phyloP scores from a whole-genome alignment of 1,140 invertebrate genomes.

The Drosophila suzukii region DNA sequence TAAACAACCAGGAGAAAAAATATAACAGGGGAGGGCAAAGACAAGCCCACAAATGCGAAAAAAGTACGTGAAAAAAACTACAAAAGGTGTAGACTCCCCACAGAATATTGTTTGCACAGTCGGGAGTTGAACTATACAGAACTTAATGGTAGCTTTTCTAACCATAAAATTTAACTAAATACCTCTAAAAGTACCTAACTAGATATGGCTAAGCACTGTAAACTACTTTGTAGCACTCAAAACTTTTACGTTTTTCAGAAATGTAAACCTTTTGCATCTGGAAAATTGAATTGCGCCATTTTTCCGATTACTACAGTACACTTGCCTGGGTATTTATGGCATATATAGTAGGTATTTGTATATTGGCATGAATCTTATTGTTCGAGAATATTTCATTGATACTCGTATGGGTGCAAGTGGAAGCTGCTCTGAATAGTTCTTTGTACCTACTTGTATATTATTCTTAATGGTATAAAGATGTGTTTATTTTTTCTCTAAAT shows the following conservation, averaged over 20 bases:
- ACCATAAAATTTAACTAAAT: background rate
- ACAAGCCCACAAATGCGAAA: slow-evolving; percentile 3
- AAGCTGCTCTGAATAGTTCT: slow-evolving; percentile 5
- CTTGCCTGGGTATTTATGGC: background rate
- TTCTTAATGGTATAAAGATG: background rate
- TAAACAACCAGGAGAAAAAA: slow-evolving; percentile 38
- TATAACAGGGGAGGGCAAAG: background rate
- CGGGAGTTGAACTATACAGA: background rate
- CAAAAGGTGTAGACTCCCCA: slow-evolving; percentile 3
- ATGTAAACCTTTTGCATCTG: background rate
- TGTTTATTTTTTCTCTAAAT: background rate
- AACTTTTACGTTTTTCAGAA: background rate
- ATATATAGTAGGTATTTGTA: background rate
- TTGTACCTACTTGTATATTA: background rate
- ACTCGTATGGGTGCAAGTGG: background rate
- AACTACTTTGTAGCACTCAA: background rate
- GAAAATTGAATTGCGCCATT: slow-evolving; percentile 6
- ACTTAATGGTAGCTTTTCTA: background rate
- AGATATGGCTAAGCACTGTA: background rate
- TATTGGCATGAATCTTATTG: slow-evolving; percentile 3
- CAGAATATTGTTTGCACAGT: background rate
- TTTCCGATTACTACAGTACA: too few species aligned
- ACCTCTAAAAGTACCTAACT: background rate
- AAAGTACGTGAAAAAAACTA: background rate
- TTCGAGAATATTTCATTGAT: slow-evolving; percentile 7